Evolutionary conservation across 1,140 invertebrate genomes (phyloP), one percentile per base, ranked within the genome.

Genomic region (Hyposmocoma kahamanoa): DNA sequence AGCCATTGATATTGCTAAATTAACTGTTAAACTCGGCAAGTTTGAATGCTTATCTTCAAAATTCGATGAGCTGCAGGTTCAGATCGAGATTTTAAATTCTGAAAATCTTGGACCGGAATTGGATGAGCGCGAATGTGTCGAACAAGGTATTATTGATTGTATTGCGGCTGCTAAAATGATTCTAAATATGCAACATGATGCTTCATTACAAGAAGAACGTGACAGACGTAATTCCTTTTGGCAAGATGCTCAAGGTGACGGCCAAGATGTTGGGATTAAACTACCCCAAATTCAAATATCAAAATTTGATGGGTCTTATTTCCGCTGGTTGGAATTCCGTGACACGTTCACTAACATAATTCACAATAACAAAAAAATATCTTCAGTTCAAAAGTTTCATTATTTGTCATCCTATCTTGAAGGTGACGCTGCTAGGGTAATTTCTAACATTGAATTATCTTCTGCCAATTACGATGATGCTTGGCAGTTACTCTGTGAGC

Each of bases 311-410:
- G 75, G 68, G 1, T 34, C 46, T 8, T 62, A 54, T 42, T 62
- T 59, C 13, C 49, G 61, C 8, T 77, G 76, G 72, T 21, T 62
- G 13, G 56, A 59, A 22, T 80, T 77, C 56, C 53, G 49, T 8
- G 68, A 74, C 48, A 59, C 57, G 6, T 77, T 62, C 47, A 41
- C 50, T 32, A 54, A 57, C 30, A 42, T 78, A 13, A 61, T 77
- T 19, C 58, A 60, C 26, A 55, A 50, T 10, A 59, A 59, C 47
- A 21, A 26, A n/a, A 41, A 38, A 11, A 45, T 63, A 22, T 45
- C 43, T 6, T 8, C 36, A 1, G 53, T 65, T 11, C 47, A 60
- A 22, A 67, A 62, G 43, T 62, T 62, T 59, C 56, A 57, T 43
- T 67, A 62, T 44, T 45, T 62, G 9, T 18, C 45, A 8, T 56